Base-by-base conservation (phyloP, 2,113 vertebrate genomes). In the Gobius niger region DNA sequence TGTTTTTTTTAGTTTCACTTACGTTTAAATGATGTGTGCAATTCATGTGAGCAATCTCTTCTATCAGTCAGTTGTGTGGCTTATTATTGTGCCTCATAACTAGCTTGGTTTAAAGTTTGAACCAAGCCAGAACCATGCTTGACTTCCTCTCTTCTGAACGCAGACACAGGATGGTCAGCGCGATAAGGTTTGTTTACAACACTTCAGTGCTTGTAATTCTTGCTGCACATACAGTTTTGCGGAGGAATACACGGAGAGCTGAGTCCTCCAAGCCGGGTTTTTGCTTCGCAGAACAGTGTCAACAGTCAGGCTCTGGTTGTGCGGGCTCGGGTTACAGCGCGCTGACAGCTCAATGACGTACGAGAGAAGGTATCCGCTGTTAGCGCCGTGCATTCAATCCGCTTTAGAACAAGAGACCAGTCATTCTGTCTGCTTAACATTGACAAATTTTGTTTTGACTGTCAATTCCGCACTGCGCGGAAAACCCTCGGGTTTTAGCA, bases 261-360 rank as follows among this genome's bases (percentile, higher is more conserved):
- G n/a, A 51, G 47, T 62, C 16, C 70, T 72, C 44, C 18, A n/a
- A 50, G 44, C 6, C 62, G 44, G 60, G 24, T 41, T 54, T 68
- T 54, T 49, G 52, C 44, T 14, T 61, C 67, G 54, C 53, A 64
- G 67, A 76, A 52, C 60, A 78, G 64, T 6, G 42, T 66, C 65
- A 42, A 72, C 24, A 60, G 64, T 42, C 63, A 70, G 73, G 70
- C 66, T 68, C 16, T 46, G 62, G 42, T 41, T 69, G 52, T 51
- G 66, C 60, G 70, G 60, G 52, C n/a, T 40, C 64, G 24, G 66
- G 67, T 67, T 61, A 44, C 57, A 46, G 65, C 47, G 53, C 65
- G 67, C 64, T 83, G 79, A 87, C 77, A 72, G 78, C 44, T 34
- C 59, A 73, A 63, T 82, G 77, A 81, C 56, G 44, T 59, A 67